These are phyloP conservation scores for Grammomys dolichurus DNA, from an alignment of 2,113 vertebrate genomes.

Conservation along the genomic window DNA sequence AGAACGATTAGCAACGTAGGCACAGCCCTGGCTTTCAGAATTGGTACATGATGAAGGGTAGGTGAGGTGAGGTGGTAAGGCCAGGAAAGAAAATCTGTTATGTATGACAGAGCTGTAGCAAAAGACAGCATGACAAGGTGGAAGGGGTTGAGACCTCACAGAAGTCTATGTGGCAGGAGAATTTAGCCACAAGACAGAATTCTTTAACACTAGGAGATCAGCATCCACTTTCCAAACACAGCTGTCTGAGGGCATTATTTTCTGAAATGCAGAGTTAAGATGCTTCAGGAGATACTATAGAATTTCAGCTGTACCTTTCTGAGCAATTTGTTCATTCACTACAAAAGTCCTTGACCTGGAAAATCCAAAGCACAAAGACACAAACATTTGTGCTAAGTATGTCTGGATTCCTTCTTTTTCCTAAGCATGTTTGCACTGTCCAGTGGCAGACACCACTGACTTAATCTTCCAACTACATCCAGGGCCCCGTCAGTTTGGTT, in stretches of 20 bases:
- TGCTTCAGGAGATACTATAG: neutral
- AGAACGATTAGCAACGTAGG: neutral
- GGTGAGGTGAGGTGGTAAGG: neutral
- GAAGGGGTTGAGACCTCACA: neutral
- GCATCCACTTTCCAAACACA: neutral
- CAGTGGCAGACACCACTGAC: neutral
- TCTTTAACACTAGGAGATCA: neutral
- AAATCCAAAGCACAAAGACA: neutral
- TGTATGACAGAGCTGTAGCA: neutral
- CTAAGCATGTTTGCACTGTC: neutral
- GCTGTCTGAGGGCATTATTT: neutral
- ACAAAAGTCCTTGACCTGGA: neutral
- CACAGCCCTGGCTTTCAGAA: neutral
- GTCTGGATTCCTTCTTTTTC: neutral
- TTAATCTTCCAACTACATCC: neutral
- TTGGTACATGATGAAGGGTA: neutral
- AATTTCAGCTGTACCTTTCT: neutral
- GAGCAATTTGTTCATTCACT: neutral
- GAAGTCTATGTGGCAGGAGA: neutral
- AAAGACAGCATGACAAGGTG: neutral
- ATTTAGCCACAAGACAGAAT: neutral
- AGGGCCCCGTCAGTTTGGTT: neutral
- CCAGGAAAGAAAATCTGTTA: neutral
- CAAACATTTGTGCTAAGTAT: neutral
- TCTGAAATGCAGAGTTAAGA: neutral